Percentiles rank a stretch among this genome's conserved stretches.
Evolutionary conservation across 2,797 vertebrate species (phyloP).

Genomic region (Adelosebastes latens): DNA sequence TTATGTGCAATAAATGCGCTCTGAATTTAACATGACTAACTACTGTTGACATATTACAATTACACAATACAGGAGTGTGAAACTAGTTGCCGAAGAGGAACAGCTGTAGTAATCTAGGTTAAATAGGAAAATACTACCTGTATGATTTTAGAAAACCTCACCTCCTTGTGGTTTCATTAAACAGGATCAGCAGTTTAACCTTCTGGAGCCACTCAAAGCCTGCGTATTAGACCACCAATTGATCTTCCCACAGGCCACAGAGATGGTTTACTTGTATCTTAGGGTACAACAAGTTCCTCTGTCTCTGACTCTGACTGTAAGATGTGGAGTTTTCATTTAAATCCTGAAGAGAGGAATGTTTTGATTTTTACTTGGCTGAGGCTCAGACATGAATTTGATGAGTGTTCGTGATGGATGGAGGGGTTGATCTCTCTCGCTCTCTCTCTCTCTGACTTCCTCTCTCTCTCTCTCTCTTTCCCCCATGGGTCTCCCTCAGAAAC

Average conservation of each 20-base stretch:
- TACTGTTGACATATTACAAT: neutral
- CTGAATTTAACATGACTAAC: neutral
- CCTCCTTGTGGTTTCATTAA: constrained; percentile 8
- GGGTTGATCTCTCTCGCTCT: neutral
- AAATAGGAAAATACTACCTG: neutral
- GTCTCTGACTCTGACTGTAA: neutral
- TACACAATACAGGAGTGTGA: neutral
- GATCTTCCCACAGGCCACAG: neutral
- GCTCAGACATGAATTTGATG: constrained; percentile 46
- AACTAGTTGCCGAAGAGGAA: constrained; percentile 18
- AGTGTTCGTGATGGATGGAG: constrained; percentile 19
- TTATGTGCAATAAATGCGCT: neutral
- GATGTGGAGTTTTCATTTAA: constrained; percentile 28
- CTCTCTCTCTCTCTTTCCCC: neutral
- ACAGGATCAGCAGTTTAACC: constrained; percentile 19
- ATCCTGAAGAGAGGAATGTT: constrained; percentile 20
- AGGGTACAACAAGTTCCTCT: neutral
- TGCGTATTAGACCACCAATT: neutral
- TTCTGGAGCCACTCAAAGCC: constrained; percentile 3
- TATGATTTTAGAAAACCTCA: neutral
- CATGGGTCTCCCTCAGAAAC: neutral
- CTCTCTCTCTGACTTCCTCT: neutral
- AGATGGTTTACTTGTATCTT: neutral
- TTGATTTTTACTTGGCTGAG: constrained; percentile 35
- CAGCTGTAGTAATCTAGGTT: constrained; percentile 1